Evolutionary conservation across 2,797 vertebrate species (phyloP), one percentile per base, ranked within the genome.

Genomic region (Aselliscus stoliczkanus): DNA sequence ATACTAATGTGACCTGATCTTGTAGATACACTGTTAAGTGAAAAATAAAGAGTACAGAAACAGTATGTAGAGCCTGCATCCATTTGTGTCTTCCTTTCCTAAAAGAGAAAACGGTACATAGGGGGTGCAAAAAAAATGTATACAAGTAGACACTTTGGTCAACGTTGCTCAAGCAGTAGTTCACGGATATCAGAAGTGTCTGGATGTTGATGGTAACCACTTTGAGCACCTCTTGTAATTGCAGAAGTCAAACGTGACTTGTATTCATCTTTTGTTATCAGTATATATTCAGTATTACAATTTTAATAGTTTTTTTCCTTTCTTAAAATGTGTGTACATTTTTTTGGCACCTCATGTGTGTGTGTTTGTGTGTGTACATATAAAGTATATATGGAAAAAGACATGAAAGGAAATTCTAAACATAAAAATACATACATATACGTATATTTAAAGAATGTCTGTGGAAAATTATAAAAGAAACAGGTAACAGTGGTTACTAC

Each of bases 331-430:
- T 42, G 42, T 15, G 15, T 50, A 50, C 47, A 50, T 50, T 50
- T 50, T 42, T 50, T 50, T 50, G 47, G 47, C 47, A 50, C 12
- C 13, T 14, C 47, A 3, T 50, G 47, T 50, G 47, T 50, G 47
- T 50, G 13, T 50, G 47, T 50, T 12, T 50, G 47, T 50, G 47
- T 50, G 47, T 72, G 7, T 39, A 39, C 17, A 29, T 18, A 47
- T 62, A 39, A 29, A 79, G 27, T 79, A n/a, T 21, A 60, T 47
- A 65, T 25, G 47, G 23, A 8, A n/a, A 70, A 80, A 70, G 50
- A 65, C 60, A 89, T n/a, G 64, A 90, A 75, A 85, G 18, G 44
- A 64, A 92, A 92, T 88, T 34, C 88, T 90, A 81, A 95, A 75
- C 10, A 56, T 52, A 56, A 86, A 86, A 81, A 62, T 52, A 79